These are phyloP conservation scores for Ectemnius cavifrons DNA, from an alignment of 2,888 invertebrate species.

Conservation along the genomic window DNA sequence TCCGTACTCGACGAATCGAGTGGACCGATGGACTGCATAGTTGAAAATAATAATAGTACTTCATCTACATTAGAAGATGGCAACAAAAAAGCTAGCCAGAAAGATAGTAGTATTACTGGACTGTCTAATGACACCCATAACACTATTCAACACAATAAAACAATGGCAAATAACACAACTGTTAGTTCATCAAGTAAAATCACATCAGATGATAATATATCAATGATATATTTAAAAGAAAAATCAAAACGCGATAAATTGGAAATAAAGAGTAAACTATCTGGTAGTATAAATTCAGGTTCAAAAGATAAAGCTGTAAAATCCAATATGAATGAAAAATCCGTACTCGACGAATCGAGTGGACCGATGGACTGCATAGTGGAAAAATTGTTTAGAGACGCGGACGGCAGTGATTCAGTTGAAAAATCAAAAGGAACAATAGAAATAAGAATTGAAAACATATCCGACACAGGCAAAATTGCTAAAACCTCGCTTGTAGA, in stretches of 20 bases:
- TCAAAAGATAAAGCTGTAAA: constrained; percentile 41
- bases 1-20: no score
- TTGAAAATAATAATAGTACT: background rate
- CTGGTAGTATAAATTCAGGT: constrained; percentile 9
- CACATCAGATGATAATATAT: no score
- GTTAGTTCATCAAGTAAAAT: no score
- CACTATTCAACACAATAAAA: no score
- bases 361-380: constrained; percentile 27
- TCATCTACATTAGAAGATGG: background rate
- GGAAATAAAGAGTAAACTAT: constrained; percentile 51
- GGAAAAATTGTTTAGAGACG: constrained; percentile 12
- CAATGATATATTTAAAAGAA: no score
- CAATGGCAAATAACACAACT: no score
- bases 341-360: constrained; percentile 31
- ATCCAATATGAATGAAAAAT: constrained; percentile 27
- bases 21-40: no score
- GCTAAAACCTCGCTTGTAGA: constrained; percentile 43
- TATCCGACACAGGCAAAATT: constrained; percentile 43
- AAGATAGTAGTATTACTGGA: no score
- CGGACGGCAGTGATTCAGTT: background rate
- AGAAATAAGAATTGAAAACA: constrained; percentile 37
- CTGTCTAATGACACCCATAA: no score
- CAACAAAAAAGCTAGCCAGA: no score
- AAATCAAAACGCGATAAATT: constrained; percentile 43
- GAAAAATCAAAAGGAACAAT: background rate